These are phyloP conservation scores for Heliocidaris tuberculata DNA, from an alignment of 35 echinoderm and acorn worm genomes.

Conservation along the genomic window DNA sequence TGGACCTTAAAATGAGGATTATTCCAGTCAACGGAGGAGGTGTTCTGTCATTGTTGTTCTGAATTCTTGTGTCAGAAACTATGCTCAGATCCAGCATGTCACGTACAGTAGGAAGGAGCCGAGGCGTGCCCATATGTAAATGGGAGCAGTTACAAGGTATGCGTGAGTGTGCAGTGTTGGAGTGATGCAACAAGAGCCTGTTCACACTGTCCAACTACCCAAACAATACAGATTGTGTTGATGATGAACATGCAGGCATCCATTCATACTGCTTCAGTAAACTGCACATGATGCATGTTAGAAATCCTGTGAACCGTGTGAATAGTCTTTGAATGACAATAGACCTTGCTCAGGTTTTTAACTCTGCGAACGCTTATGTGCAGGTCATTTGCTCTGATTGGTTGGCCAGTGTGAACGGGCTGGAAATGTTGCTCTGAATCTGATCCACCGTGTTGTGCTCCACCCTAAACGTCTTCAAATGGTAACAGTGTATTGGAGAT, in stretches of 20 bases:
- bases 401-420: neutral
- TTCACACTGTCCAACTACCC: neutral
- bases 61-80: neutral
- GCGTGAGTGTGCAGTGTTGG: neutral
- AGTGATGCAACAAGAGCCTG: neutral
- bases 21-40: neutral
- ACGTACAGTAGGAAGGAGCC: neutral
- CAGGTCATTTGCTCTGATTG: neutral
- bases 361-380: neutral
- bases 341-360: too few species aligned
- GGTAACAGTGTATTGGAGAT: neutral
- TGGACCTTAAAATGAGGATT: neutral
- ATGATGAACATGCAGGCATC: constrained; percentile 8
- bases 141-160: neutral
- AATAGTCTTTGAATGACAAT: too few species aligned
- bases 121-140: neutral
- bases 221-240: neutral
- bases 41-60: neutral
- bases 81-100: neutral
- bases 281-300: neutral
- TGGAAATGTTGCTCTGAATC: neutral
- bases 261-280: neutral
- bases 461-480: neutral
- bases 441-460: neutral
- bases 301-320: neutral